A percentile compares a stretch with the other conserved stretches of the same genome.
Evolutionary conservation across 2,888 invertebrate genomes (phyloP).

Genomic region (Himalopsyche kuldschensis): DNA sequence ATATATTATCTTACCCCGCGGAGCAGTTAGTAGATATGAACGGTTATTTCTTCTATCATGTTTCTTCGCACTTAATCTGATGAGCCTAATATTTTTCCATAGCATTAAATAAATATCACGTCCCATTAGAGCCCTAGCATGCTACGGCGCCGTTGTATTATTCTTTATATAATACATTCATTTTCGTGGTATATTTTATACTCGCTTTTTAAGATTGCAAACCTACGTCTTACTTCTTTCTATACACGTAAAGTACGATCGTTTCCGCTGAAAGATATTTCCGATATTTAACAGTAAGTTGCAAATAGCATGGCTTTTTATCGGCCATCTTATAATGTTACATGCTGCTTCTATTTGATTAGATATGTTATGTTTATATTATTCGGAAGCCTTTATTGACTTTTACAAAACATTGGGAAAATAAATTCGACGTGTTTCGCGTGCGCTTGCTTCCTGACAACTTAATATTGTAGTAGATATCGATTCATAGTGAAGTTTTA

Average conservation of each 20-base stretch:
- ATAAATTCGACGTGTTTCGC: too few relatives aligned
- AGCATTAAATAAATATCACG: background rate
- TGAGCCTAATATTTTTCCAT: background rate
- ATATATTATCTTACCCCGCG: background rate
- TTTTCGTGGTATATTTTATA: background rate
- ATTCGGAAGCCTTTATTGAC: too few relatives aligned
- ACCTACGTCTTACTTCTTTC: background rate
- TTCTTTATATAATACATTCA: background rate
- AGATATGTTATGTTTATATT: too few relatives aligned
- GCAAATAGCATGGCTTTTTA: background rate
- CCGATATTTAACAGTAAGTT: background rate
- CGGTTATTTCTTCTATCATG: background rate
- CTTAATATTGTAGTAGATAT: too few relatives aligned
- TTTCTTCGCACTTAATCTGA: background rate
- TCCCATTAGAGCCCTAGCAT: background rate
- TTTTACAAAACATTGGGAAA: too few relatives aligned
- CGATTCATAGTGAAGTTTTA: too few relatives aligned
- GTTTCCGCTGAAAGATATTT: background rate
- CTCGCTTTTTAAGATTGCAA: background rate
- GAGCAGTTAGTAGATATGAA: background rate
- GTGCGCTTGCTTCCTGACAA: too few relatives aligned
- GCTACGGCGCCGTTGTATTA: background rate
- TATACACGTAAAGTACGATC: background rate
- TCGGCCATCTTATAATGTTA: background rate
- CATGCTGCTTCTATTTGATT: background rate